Evolutionary conservation across 2,113 vertebrate genomes (phyloP).

Genomic region (Fregata magnificens): DNA sequence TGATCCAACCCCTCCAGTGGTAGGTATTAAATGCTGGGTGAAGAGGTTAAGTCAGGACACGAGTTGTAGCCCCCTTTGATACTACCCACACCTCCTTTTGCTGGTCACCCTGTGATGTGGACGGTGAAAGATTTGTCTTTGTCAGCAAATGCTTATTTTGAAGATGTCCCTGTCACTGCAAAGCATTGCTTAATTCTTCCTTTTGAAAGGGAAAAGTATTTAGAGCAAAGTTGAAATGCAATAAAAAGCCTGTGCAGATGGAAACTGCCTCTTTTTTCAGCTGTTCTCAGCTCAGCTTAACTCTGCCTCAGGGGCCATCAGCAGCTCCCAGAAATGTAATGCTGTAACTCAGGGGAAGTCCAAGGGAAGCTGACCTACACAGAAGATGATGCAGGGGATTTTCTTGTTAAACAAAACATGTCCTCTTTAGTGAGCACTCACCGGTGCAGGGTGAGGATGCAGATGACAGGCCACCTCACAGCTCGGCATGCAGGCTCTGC

Average conservation of each 20-base stretch:
- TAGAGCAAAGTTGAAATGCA: constrained; percentile 35
- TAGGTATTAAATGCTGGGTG: neutral
- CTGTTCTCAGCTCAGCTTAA: neutral
- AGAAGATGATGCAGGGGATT: neutral
- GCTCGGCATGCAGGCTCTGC: neutral
- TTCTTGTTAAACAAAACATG: neutral
- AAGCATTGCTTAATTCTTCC: constrained; percentile 6
- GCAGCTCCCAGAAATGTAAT: neutral
- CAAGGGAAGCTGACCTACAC: neutral
- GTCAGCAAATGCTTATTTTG: constrained; percentile 4
- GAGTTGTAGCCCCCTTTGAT: neutral
- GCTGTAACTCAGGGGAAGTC: neutral
- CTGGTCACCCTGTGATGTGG: accelerated
- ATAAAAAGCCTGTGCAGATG: neutral
- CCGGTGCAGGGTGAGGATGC: accelerated
- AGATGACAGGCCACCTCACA: neutral
- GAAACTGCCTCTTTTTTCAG: neutral
- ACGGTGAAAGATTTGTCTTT: neutral
- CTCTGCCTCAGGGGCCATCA: neutral
- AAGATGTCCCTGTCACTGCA: neutral
- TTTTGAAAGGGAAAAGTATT: neutral
- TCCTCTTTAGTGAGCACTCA: neutral
- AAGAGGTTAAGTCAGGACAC: neutral
- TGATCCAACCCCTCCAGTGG: neutral
- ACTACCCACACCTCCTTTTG: neutral